These are phyloP conservation scores for Blastobasis adustella DNA, from an alignment of 2,888 invertebrate genomes.

Conservation along the genomic window DNA sequence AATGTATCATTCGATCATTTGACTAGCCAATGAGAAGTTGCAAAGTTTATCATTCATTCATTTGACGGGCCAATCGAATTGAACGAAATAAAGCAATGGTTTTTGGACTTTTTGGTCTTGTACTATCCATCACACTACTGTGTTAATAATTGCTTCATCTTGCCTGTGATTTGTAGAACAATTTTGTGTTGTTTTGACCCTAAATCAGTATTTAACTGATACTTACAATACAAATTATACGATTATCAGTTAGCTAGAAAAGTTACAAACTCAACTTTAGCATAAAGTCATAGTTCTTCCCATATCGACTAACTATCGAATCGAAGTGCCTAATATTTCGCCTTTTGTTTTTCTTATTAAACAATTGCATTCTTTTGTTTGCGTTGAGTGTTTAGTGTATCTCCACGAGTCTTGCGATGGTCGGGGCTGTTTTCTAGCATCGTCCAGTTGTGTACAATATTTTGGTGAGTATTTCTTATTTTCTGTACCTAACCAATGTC, in stretches of 20 bases:
- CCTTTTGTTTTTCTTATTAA: constrained; percentile 30
- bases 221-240: too few species aligned
- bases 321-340: constrained; percentile 47
- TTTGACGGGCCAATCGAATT: constrained; percentile 20
- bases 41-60: neutral
- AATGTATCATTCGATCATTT: too few species aligned
- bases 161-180: too few species aligned
- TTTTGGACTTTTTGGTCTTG: too few species aligned
- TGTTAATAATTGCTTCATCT: too few species aligned
- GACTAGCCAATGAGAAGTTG: neutral
- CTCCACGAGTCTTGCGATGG: constrained; percentile 55
- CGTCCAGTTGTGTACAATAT: constrained; percentile 51
- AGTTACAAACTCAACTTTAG: too few species aligned
- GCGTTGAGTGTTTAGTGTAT: constrained; percentile 43
- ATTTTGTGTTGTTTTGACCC: too few species aligned
- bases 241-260: too few species aligned
- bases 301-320: constrained; percentile 31
- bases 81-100: constrained; percentile 6
- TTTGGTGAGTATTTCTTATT: constrained; percentile 52
- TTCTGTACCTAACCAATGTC: neutral
- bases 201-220: too few species aligned
- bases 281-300: constrained; percentile 19
- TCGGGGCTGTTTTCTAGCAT: constrained; percentile 73
- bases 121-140: too few species aligned
- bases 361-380: constrained; percentile 26